Evolutionary conservation across 2,113 vertebrate genomes (phyloP).

Genomic region (Lycocorax pyrrhopterus): DNA sequence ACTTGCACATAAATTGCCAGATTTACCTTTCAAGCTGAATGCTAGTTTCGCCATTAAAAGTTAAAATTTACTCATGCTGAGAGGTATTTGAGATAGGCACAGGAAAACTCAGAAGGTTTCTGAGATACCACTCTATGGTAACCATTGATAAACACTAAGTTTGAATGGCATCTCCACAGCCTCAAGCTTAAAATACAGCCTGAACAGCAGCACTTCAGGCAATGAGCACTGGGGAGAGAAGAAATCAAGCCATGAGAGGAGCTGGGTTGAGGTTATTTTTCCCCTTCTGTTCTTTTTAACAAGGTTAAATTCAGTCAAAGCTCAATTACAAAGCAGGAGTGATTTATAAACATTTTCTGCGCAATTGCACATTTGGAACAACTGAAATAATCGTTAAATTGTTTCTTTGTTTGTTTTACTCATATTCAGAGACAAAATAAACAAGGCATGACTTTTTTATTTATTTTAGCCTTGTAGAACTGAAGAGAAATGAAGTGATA

Average conservation of each 20-base stretch:
- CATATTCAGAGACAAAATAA: neutral
- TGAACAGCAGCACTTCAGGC: neutral
- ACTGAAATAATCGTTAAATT: neutral
- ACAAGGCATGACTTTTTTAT: neutral
- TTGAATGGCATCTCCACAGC: neutral
- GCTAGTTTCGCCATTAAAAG: neutral
- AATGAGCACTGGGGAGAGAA: neutral
- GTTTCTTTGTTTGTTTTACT: neutral
- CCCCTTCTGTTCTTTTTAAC: neutral
- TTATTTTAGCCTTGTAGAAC: neutral
- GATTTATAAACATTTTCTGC: neutral
- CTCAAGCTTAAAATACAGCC: neutral
- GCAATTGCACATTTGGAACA: neutral
- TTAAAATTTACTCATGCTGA: neutral
- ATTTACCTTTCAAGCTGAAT: neutral
- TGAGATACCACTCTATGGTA: neutral
- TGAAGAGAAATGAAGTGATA: neutral
- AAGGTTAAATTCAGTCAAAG: neutral
- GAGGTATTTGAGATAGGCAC: neutral
- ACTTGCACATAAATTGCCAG: neutral
- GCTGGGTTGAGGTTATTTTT: neutral
- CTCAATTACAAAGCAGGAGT: neutral
- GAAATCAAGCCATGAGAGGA: neutral
- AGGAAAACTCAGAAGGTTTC: neutral
- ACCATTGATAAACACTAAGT: neutral